phyloP scores from a whole-genome alignment of 1,140 invertebrate species.

The Drosophila watanabei region DNA sequence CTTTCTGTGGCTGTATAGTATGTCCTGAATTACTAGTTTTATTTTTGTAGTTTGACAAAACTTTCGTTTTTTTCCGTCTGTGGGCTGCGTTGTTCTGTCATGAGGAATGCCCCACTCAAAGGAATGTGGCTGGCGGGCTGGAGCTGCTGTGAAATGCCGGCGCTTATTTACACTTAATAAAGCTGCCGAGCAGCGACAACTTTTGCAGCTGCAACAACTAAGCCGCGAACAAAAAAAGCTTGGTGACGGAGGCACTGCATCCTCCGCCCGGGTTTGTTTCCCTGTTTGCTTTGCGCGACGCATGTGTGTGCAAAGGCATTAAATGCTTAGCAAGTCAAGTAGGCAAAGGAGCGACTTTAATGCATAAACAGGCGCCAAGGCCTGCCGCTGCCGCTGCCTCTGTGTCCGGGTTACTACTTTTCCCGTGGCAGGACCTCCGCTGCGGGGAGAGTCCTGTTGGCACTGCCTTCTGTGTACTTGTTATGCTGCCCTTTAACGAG shows the following conservation, averaged over 20 bases:
- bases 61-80: constrained; percentile 11
- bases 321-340: constrained; percentile 71
- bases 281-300: constrained; percentile 40
- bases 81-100: constrained; percentile 8
- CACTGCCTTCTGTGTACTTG: constrained; percentile 51
- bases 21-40: background rate
- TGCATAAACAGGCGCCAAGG: constrained; percentile 50
- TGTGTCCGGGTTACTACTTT: constrained; percentile 15
- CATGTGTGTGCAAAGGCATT: constrained; percentile 63
- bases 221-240: constrained; percentile 34
- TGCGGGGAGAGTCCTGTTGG: constrained; percentile 10
- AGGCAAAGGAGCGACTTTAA: constrained; percentile 45
- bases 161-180: constrained; percentile 83
- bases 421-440: constrained; percentile 7
- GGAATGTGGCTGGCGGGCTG: constrained; percentile 20
- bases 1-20: too few species aligned
- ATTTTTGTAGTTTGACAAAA: constrained; percentile 15
- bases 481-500: constrained; percentile 71
- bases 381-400: constrained; percentile 1
- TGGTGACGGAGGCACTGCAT: constrained; percentile 11
- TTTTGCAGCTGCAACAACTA: constrained; percentile 62
- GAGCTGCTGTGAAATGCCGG: constrained; percentile 71
- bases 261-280: constrained; percentile 23
- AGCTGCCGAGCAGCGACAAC: constrained; percentile 54
- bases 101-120: constrained; percentile 38